These are phyloP conservation scores for Manis pentadactyla DNA, from an alignment of 2,797 vertebrate species.

Conservation along the genomic window DNA sequence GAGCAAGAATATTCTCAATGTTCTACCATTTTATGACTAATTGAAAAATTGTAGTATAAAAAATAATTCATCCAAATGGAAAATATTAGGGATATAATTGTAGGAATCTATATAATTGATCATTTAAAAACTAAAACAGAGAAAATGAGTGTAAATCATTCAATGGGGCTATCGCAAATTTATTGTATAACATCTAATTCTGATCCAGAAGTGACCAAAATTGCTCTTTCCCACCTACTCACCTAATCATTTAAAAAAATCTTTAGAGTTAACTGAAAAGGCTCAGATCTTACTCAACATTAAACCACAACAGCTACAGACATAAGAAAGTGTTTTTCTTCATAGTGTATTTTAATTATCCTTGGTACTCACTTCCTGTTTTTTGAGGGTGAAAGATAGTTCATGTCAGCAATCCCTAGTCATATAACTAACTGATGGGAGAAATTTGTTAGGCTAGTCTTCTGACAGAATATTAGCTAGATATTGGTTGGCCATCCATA, in stretches of 20 bases:
- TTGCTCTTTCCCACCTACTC: neutral
- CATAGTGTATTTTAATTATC: neutral
- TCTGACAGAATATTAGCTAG: neutral
- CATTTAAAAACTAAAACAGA: neutral
- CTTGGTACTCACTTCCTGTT: neutral
- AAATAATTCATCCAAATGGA: neutral
- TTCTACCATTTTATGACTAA: neutral
- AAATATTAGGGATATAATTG: neutral
- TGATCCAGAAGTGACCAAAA: neutral
- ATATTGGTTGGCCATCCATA: neutral
- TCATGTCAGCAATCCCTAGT: neutral
- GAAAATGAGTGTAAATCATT: neutral
- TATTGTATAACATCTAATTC: neutral
- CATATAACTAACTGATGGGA: neutral
- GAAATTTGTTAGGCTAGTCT: neutral
- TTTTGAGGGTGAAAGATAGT: neutral
- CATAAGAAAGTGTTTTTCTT: neutral
- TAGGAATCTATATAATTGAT: neutral
- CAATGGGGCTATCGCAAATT: neutral
- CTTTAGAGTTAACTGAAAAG: conserved; percentile 19
- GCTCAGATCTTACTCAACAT: neutral
- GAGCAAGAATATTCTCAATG: neutral
- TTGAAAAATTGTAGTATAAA: neutral
- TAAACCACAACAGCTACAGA: neutral
- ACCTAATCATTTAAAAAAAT: neutral